A percentile compares a stretch with the other conserved stretches of the same genome.
Evolutionary conservation across 2,797 vertebrate genomes (phyloP).

Genomic region (Brachyrhaphis roseni): DNA sequence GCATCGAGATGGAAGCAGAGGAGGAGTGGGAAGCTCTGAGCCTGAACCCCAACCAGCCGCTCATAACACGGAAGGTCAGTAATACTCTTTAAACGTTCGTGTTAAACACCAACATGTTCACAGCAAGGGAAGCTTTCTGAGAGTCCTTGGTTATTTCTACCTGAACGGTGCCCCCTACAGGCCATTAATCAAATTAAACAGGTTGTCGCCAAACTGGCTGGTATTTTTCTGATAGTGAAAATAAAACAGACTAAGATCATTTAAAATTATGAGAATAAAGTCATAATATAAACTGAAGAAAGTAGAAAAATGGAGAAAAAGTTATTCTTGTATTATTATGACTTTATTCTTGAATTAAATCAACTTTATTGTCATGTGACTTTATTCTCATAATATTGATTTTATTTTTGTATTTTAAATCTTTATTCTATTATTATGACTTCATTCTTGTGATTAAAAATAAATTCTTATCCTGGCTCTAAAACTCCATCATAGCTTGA

Average conservation of each 20-base stretch:
- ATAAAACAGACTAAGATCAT: not conserved
- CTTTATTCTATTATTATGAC: too few species aligned
- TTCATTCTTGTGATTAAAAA: not conserved
- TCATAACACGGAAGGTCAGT: constrained; percentile 84
- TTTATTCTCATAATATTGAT: too few species aligned
- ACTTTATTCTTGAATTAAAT: too few species aligned
- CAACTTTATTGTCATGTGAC: too few species aligned
- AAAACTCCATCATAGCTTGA: not conserved
- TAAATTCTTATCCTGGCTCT: not conserved
- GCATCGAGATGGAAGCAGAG: constrained; percentile 86
- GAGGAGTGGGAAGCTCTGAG: constrained; percentile 88
- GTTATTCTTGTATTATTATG: too few species aligned
- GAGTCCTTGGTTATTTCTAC: not conserved
- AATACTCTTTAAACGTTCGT: not conserved
- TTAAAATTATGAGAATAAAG: not conserved
- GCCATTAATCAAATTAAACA: not conserved
- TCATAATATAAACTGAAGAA: not conserved
- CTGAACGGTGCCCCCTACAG: not conserved
- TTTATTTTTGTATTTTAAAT: too few species aligned
- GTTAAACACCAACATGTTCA: too few species aligned
- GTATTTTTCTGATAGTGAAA: not conserved
- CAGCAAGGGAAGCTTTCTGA: not conserved
- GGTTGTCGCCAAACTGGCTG: not conserved
- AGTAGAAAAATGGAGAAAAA: not conserved
- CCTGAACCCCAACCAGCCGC: constrained; percentile 84